A percentile compares a stretch with the other conserved stretches of the same genome.
These are phyloP conservation scores for Cacatua alba DNA, from an alignment of 2,113 vertebrate genomes.

Conservation along the genomic window DNA sequence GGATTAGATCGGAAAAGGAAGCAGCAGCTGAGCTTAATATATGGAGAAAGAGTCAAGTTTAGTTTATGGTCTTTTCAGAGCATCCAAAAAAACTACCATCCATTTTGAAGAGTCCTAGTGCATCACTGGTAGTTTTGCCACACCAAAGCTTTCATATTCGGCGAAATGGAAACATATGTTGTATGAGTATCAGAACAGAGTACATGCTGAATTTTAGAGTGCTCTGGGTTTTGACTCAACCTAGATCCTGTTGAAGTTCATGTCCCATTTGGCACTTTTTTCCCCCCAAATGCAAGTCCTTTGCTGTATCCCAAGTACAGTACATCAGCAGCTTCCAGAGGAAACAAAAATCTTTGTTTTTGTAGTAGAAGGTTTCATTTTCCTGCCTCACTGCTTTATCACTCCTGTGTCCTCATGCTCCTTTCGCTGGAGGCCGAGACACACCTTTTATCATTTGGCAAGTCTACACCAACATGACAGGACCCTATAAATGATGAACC, in stretches of 20 bases:
- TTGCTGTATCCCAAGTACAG: neutral
- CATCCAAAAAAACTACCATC: neutral
- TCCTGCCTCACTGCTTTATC: neutral
- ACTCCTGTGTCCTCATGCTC: neutral
- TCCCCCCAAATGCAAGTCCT: neutral
- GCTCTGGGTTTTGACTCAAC: neutral
- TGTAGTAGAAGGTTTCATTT: neutral
- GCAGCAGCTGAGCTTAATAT: neutral
- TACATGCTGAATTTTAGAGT: neutral
- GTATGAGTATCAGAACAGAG: neutral
- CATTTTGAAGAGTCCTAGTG: neutral
- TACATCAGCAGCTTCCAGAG: neutral
- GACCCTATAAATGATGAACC: fast-evolving
- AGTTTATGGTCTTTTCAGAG: neutral
- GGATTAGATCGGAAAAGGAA: constrained; percentile 32
- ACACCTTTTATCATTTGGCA: neutral
- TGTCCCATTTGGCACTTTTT: neutral
- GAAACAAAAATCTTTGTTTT: neutral
- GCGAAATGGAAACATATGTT: neutral
- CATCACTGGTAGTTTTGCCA: neutral
- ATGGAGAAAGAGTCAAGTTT: neutral
- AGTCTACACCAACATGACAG: fast-evolving
- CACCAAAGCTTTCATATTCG: neutral
- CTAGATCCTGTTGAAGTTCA: neutral
- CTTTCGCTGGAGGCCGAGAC: neutral